Conservation (phyloP, 1,140 invertebrate genomes). For the Drosophila funebris region DNA sequence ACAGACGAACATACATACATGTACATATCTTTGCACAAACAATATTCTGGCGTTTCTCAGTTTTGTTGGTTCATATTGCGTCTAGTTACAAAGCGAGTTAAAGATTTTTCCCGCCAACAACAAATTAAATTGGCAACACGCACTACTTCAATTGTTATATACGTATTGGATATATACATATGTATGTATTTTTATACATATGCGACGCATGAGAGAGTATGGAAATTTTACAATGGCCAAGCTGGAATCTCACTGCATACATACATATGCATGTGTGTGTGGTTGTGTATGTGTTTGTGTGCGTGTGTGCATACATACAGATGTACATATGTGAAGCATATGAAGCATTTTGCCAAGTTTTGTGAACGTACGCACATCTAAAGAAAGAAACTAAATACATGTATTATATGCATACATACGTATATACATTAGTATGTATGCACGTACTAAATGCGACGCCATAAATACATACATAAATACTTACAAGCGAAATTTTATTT, state of each 20-base stretch:
- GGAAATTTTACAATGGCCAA: slow-evolving; percentile 52
- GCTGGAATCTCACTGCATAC: slow-evolving; percentile 41
- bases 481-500: slow-evolving; percentile 67
- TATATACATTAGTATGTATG: slow-evolving; percentile 2
- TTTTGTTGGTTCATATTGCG: neutral
- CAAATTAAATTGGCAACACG: slow-evolving; percentile 51
- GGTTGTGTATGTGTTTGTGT: neutral
- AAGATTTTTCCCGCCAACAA: slow-evolving; percentile 65
- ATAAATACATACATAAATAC: slow-evolving; percentile 28
- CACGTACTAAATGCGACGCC: slow-evolving; percentile 1
- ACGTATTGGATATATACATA: slow-evolving; percentile 2
- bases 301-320: slow-evolving; percentile 1
- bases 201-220: slow-evolving; percentile 42
- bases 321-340: no score
- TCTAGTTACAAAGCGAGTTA: slow-evolving; percentile 25
- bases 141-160: slow-evolving; percentile 23
- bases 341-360: slow-evolving; percentile 10
- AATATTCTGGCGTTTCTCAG: slow-evolving; percentile 13
- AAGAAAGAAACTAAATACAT: slow-evolving; percentile 42
- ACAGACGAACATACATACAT: slow-evolving; percentile 1
- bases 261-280: slow-evolving; percentile 11
- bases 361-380: slow-evolving; percentile 17
- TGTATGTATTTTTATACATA: slow-evolving; percentile 1
- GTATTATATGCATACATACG: slow-evolving; percentile 24
- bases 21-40: slow-evolving; percentile 24